phyloP scores from a whole-genome alignment of 2,113 vertebrate genomes.

The Salminus brasiliensis region DNA sequence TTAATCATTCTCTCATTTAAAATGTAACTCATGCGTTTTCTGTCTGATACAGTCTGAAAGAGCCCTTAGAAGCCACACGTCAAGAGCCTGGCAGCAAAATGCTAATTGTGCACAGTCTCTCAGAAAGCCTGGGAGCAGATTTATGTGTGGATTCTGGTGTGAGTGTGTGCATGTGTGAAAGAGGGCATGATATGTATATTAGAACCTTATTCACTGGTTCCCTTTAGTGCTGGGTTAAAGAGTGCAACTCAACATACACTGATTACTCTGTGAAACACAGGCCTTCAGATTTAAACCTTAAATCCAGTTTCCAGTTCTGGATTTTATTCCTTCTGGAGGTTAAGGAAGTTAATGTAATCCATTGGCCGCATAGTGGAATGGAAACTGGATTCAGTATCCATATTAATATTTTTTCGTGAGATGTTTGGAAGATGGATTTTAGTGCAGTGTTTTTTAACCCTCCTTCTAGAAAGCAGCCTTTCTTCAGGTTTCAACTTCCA shows the following conservation, averaged over 20 bases:
- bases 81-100: conserved; percentile 54
- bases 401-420: no score
- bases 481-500: no score
- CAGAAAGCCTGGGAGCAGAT: conserved; percentile 56
- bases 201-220: conserved; percentile 69
- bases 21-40: conserved; percentile 55
- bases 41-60: conserved; percentile 51
- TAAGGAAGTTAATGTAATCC: no score
- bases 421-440: no score
- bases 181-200: conserved; percentile 66
- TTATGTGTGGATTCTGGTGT: no score
- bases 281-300: no score
- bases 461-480: no score
- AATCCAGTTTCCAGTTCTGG: no score
- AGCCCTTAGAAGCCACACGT: conserved; percentile 62
- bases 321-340: no score
- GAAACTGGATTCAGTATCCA: no score
- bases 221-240: conserved; percentile 67
- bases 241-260: conserved; percentile 25
- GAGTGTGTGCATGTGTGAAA: conserved; percentile 42
- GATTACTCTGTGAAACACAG: not conserved
- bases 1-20: conserved; percentile 30
- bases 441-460: no score
- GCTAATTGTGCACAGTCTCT: conserved; percentile 66
- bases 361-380: no score